A percentile compares a stretch with the other conserved stretches of the same genome.
Evolutionary conservation across 2,888 invertebrate species (phyloP).

Genomic region (Coelopa pilipes): DNA sequence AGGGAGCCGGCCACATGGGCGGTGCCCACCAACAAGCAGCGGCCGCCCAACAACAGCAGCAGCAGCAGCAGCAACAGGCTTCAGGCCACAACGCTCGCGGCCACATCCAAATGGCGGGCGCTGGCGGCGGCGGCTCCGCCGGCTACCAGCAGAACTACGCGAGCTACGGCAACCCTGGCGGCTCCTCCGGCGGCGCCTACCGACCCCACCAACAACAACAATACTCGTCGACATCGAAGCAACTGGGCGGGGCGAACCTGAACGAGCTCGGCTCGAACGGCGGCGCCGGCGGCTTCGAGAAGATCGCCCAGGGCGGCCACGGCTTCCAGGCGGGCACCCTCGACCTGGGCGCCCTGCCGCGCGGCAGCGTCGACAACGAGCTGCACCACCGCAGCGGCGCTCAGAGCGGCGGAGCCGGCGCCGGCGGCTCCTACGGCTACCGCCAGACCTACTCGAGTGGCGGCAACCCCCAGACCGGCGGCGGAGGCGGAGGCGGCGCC

Average conservation of each 20-base stretch:
- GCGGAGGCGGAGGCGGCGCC: conserved; percentile 29
- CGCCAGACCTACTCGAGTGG: conserved; percentile 11
- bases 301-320: conserved; percentile 51
- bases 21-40: conserved; percentile 12
- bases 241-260: conserved; percentile 42
- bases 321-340: conserved; percentile 61
- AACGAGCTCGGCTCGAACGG: conserved; percentile 41
- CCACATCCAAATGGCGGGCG: conserved; percentile 58
- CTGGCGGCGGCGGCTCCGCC: conserved; percentile 43
- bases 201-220: conserved; percentile 41
- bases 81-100: conserved; percentile 53
- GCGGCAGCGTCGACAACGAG: conserved; percentile 63
- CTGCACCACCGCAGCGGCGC: conserved; percentile 47
- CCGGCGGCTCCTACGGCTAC: conserved; percentile 9
- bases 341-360: conserved; percentile 57
- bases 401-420: conserved; percentile 34
- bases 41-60: conserved; percentile 10
- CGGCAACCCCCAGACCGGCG: conserved; percentile 9
- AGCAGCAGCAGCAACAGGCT: conserved; percentile 23
- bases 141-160: conserved; percentile 41
- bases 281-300: conserved; percentile 43
- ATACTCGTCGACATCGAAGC: conserved; percentile 7
- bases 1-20: conserved; percentile 23
- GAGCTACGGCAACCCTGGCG: conserved; percentile 35
- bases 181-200: conserved; percentile 40